Percentiles rank a stretch among this genome's conserved stretches.
Evolutionary conservation across 2,888 invertebrate genomes (phyloP).

Genomic region (Melieria crassipennis): DNA sequence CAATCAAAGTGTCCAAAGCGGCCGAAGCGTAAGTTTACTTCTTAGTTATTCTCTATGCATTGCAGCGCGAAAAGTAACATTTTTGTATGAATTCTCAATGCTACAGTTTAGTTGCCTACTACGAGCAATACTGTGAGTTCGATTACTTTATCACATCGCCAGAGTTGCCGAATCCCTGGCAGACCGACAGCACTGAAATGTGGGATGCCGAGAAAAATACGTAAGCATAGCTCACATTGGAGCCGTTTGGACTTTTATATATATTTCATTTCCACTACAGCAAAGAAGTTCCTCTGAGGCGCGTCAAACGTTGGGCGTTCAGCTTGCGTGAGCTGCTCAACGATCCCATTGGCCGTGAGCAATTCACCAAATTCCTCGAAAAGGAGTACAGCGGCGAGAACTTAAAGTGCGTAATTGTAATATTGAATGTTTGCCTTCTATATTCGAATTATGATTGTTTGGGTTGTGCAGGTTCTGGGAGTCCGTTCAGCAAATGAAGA

Average conservation of each 20-base stretch:
- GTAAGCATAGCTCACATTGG: slow-evolving; percentile 66
- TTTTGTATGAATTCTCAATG: neutral
- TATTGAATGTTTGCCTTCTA: neutral
- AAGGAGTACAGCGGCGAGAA: slow-evolving; percentile 99
- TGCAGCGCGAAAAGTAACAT: neutral
- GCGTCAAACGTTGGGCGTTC: slow-evolving; percentile 97
- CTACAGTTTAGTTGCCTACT: slow-evolving; percentile 85
- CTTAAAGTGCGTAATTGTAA: slow-evolving; percentile 77
- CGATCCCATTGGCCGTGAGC: slow-evolving; percentile 95
- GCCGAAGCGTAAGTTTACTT: slow-evolving; percentile 84
- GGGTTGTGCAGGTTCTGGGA: slow-evolving; percentile 84
- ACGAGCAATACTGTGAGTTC: slow-evolving; percentile 95
- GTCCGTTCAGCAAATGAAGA: slow-evolving; percentile 91
- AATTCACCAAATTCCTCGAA: slow-evolving; percentile 93
- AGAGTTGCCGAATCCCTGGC: slow-evolving; percentile 97
- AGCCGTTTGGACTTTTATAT: neutral
- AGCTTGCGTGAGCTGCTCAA: slow-evolving; percentile 92
- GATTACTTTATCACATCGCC: slow-evolving; percentile 93
- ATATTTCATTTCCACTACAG: slow-evolving; percentile 65
- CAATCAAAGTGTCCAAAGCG: slow-evolving; percentile 92
- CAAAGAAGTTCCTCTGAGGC: slow-evolving; percentile 90
- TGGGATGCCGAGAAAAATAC: slow-evolving; percentile 97
- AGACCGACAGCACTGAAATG: slow-evolving; percentile 92
- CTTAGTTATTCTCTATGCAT: neutral
- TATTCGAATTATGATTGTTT: neutral